These are phyloP conservation scores for Drosophila pseudotalamancana DNA, from an alignment of 2,888 invertebrate species.

Conservation along the genomic window DNA sequence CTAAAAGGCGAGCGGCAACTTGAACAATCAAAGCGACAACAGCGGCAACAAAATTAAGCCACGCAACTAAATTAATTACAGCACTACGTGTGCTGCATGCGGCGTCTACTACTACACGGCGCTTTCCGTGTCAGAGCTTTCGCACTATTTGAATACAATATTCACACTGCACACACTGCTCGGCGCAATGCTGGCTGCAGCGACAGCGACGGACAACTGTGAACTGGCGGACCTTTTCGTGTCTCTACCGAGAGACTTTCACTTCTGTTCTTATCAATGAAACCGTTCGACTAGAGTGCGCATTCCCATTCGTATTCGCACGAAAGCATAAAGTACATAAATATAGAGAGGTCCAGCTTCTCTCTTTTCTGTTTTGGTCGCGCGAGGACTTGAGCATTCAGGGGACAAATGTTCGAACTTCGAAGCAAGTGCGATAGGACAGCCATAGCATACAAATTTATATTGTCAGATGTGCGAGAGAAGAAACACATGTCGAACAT, in stretches of 20 bases:
- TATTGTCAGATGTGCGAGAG: neutral
- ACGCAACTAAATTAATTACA: constrained; percentile 55
- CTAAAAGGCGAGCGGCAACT: constrained; percentile 31
- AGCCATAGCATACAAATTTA: neutral
- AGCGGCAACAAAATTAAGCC: constrained; percentile 41
- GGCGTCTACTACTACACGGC: constrained; percentile 34
- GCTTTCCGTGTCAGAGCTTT: constrained; percentile 33
- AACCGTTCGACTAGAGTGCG: constrained; percentile 47
- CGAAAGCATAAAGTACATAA: constrained; percentile 6
- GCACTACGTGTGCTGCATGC: constrained; percentile 35
- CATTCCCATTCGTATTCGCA: constrained; percentile 39
- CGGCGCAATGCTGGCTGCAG: constrained; percentile 34
- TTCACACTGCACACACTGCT: constrained; percentile 35
- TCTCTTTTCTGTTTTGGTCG: constrained; percentile 12
- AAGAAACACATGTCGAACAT: constrained; percentile 4
- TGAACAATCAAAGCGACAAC: constrained; percentile 42
- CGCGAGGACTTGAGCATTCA: constrained; percentile 7
- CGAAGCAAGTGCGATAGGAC: constrained; percentile 5
- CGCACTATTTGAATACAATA: constrained; percentile 46
- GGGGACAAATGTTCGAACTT: constrained; percentile 10
- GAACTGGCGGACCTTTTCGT: constrained; percentile 36
- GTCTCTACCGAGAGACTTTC: constrained; percentile 45
- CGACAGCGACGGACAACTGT: constrained; percentile 43
- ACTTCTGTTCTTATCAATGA: constrained; percentile 71
- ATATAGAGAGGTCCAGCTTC: constrained; percentile 5